These are phyloP conservation scores for Eristalis arbustorum DNA, from an alignment of 2,888 invertebrate genomes.

Conservation along the genomic window DNA sequence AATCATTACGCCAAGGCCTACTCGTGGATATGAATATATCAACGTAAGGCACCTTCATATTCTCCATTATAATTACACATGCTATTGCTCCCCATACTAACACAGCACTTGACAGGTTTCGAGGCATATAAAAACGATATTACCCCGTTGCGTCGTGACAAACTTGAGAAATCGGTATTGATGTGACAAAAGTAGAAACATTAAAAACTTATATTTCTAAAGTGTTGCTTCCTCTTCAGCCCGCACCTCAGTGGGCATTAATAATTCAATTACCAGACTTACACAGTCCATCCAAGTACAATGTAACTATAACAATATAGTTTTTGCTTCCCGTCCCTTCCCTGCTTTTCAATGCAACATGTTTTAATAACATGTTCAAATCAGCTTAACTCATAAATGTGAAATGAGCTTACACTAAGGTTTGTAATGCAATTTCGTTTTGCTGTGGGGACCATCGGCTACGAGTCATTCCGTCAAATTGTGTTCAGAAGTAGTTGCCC, in stretches of 20 bases:
- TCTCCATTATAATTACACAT: slow-evolving; percentile 10
- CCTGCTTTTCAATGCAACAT: background rate
- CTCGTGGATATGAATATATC: background rate
- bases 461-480: background rate
- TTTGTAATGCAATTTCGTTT: slow-evolving; percentile 28
- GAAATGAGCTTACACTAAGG: slow-evolving; percentile 31
- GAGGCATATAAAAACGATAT: slow-evolving; percentile 47
- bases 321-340: background rate
- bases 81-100: slow-evolving; percentile 9
- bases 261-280: slow-evolving; percentile 65
- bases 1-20: background rate
- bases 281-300: slow-evolving; percentile 55
- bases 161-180: slow-evolving; percentile 40
- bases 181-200: slow-evolving; percentile 11
- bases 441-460: slow-evolving; percentile 9
- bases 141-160: slow-evolving; percentile 7
- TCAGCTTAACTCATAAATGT: slow-evolving; percentile 55
- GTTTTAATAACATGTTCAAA: slow-evolving; percentile 53
- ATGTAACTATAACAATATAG: slow-evolving; percentile 34
- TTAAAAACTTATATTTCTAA: slow-evolving; percentile 34
- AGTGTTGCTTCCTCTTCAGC: slow-evolving; percentile 1
- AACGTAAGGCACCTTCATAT: background rate
- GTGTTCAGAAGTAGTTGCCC: background rate
- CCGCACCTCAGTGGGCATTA: slow-evolving; percentile 18
- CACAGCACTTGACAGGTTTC: slow-evolving; percentile 53